A percentile compares a stretch with the other conserved stretches of the same genome.
Evolutionary conservation across 1,140 invertebrate species (phyloP).

Genomic region (Listronotus oregonensis): DNA sequence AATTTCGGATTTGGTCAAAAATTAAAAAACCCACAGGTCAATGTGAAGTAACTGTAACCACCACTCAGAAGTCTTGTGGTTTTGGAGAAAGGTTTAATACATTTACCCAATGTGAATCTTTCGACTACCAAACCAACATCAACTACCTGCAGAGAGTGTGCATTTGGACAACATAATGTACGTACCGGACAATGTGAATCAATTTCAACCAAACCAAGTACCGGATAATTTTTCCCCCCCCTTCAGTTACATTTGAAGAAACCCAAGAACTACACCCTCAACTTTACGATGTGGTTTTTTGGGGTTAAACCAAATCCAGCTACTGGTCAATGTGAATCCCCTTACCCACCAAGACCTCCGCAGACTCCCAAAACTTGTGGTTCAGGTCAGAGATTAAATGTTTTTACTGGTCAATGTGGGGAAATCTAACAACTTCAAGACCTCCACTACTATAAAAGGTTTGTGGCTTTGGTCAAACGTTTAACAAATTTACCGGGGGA

Average conservation of each 20-base stretch:
- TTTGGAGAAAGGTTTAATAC: slow-evolving; percentile 7
- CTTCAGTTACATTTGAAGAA: slow-evolving; percentile 24
- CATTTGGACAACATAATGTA: slow-evolving; percentile 7
- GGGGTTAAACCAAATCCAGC: too few relatives aligned
- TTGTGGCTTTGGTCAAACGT: neutral
- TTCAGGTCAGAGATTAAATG: neutral
- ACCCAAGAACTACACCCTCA: neutral
- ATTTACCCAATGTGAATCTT: slow-evolving; percentile 3
- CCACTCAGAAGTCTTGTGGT: slow-evolving; percentile 5
- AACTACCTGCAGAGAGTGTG: neutral
- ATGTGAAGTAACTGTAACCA: slow-evolving; percentile 11
- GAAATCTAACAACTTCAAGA: neutral
- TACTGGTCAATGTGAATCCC: too few relatives aligned
- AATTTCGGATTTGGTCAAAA: slow-evolving; percentile 17
- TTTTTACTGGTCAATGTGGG: neutral
- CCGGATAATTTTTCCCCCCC: slow-evolving; percentile 12
- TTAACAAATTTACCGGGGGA: neutral
- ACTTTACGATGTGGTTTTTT: too few relatives aligned
- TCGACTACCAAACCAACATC: neutral
- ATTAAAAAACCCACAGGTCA: slow-evolving; percentile 10
- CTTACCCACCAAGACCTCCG: too few relatives aligned
- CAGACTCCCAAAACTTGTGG: slow-evolving; percentile 15
- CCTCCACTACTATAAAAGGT: neutral
- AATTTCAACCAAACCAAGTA: slow-evolving; percentile 1
- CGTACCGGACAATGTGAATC: slow-evolving; percentile 4